These are phyloP conservation scores for Distichodus sexfasciatus DNA, from an alignment of 2,797 vertebrate species.

Conservation along the genomic window DNA sequence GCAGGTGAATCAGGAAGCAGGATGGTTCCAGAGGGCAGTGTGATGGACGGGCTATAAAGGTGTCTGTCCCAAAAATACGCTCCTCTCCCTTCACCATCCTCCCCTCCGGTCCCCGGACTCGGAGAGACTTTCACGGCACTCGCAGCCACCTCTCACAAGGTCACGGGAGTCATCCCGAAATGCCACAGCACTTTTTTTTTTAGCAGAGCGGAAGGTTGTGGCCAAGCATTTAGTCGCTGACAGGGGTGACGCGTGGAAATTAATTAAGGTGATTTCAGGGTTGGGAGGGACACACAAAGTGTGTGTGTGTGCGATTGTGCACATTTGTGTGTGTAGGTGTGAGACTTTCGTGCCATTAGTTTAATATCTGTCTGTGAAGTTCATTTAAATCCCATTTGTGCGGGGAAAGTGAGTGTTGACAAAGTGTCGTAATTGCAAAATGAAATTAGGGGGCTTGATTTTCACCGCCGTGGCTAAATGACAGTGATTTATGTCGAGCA, in stretches of 20 bases:
- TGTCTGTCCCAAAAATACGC: conserved; percentile 63
- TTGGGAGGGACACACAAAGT: neutral
- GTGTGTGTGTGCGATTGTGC: conserved; percentile 7
- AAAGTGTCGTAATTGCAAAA: conserved; percentile 53
- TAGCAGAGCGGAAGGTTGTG: conserved; percentile 40
- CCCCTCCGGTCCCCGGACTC: conserved; percentile 59
- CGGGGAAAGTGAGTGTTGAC: conserved; percentile 34
- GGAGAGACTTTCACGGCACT: conserved; percentile 28
- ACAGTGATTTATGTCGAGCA: conserved; percentile 81
- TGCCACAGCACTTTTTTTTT: conserved; percentile 51
- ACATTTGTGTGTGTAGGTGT: conserved; percentile 23
- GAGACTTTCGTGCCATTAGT: conserved; percentile 43
- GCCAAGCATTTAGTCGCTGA: conserved; percentile 46
- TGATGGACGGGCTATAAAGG: conserved; percentile 58
- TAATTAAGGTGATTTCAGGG: conserved; percentile 53
- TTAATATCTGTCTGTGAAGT: conserved; percentile 49
- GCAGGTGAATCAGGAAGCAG: conserved; percentile 35
- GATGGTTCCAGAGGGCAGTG: conserved; percentile 56
- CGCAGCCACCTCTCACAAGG: conserved; percentile 29
- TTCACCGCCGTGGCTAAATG: conserved; percentile 72
- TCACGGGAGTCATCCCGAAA: conserved; percentile 50
- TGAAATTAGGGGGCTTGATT: conserved; percentile 57
- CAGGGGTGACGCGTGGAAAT: conserved; percentile 50
- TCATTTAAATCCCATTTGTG: conserved; percentile 51
- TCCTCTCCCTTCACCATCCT: conserved; percentile 63